A percentile compares a stretch with the other conserved stretches of the same genome.
phyloP scores from a whole-genome alignment of 2,888 invertebrate species.

The Gryllus longicercus region DNA sequence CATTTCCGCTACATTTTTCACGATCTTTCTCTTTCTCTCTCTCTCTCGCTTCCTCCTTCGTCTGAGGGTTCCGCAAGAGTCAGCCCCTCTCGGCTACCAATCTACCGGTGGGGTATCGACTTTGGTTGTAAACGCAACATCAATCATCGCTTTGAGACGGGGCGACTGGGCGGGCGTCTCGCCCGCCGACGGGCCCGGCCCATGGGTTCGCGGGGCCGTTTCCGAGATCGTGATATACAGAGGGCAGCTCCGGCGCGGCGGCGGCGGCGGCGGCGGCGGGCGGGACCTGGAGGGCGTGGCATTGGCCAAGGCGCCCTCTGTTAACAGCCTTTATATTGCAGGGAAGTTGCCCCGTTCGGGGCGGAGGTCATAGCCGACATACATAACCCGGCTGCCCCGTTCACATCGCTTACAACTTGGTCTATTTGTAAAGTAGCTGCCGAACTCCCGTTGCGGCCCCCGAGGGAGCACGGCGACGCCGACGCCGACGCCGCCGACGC shows the following conservation, averaged over 20 bases:
- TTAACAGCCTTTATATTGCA: slow-evolving; percentile 10
- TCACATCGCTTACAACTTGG: slow-evolving; percentile 17
- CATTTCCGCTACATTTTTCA: not conserved
- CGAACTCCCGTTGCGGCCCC: not conserved
- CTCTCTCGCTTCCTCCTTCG: not conserved
- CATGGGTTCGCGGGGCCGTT: not conserved
- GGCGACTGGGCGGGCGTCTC: not conserved
- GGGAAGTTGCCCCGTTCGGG: slow-evolving; percentile 7
- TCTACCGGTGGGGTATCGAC: slow-evolving; percentile 1
- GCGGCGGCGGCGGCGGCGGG: not conserved
- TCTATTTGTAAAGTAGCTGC: slow-evolving; percentile 17
- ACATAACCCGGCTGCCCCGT: slow-evolving; percentile 9
- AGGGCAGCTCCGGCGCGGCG: not conserved
- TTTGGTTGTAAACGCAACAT: slow-evolving; percentile 17
- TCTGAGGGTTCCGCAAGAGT: not conserved
- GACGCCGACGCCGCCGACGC: not conserved
- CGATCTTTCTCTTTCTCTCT: not conserved
- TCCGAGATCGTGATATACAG: not conserved
- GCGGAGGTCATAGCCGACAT: slow-evolving; percentile 17
- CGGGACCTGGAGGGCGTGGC: not conserved
- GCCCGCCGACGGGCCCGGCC: not conserved
- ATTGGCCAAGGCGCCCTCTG: not conserved
- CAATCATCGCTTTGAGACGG: not conserved
- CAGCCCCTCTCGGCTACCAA: not conserved
- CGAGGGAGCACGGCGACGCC: not conserved